Evolutionary conservation across 1,140 invertebrate species (phyloP).

Genomic region (Arctopsyche grandis): DNA sequence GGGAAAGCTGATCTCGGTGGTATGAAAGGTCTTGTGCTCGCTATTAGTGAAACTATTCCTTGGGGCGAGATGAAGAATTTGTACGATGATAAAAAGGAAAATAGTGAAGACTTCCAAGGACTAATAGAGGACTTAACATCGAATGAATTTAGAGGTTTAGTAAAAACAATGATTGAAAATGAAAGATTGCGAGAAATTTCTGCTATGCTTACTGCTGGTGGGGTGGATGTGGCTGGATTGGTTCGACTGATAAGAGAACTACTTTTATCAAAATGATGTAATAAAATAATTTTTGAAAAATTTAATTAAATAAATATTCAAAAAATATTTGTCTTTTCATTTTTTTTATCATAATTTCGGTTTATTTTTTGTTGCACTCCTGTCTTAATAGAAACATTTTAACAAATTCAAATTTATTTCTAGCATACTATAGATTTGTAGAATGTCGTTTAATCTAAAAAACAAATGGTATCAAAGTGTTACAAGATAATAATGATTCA

Average conservation of each 20-base stretch:
- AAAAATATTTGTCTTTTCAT: no score
- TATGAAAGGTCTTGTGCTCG: conserved; percentile 35
- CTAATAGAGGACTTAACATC: conserved; percentile 35
- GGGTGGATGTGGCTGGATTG: conserved; percentile 37
- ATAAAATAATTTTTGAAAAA: no score
- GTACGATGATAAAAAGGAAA: conserved; percentile 39
- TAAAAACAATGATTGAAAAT: conserved; percentile 37
- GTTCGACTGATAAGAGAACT: conserved; percentile 34
- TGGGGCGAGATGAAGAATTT: conserved; percentile 29
- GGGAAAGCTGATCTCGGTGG: conserved; percentile 11
- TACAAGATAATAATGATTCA: no score
- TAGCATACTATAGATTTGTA: no score
- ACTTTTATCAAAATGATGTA: conserved; percentile 35
- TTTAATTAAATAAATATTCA: no score
- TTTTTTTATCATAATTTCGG: no score
- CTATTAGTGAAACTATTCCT: conserved; percentile 38
- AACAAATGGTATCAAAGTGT: no score
- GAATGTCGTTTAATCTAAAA: no score
- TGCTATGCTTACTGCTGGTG: conserved; percentile 39
- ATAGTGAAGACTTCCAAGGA: conserved; percentile 40
- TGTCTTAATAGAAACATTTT: no score
- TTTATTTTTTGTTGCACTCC: no score
- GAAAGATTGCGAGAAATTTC: conserved; percentile 42
- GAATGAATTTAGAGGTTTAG: conserved; percentile 38
- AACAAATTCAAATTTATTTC: no score